Evolutionary conservation across 1,140 invertebrate genomes (phyloP), one percentile per base, ranked within the genome.

Genomic region (Sipha flava): DNA sequence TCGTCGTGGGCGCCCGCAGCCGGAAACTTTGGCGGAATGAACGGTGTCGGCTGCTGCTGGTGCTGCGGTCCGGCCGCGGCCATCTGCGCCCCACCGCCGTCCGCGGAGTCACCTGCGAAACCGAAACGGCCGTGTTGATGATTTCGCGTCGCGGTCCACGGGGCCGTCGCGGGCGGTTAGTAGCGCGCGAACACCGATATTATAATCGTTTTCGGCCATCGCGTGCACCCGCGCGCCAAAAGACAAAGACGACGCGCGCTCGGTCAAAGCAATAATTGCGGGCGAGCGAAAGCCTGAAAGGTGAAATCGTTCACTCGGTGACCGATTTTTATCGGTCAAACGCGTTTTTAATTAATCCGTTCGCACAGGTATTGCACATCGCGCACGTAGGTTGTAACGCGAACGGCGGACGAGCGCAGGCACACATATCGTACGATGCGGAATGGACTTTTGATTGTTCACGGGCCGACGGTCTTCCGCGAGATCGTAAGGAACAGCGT

Each of bases 1-100:
- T 91, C 88, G 81, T 87, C 82, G 87, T 64, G 47, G 87, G 82
- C 88, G 82, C 87, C 88, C 83, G 89, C 88, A 40, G 59, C 66
- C 23, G 90, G 90, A 86, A 96, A 95, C 85, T 93, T 92, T 31
- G 94, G 94, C 59, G 94, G 94, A 84, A 96, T 92, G 88, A 96
- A 95, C 81, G 94, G 92, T 80, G 94, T 86, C 82, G 90, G 92
- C 85, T 93, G 89, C 85, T 94, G 93, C 85, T 92, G 87, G n/a
- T n/a, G n/a, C 86, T 92, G 89, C 81, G 80, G 62, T 37, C 49
- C 80, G 49, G 34, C 12, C 29, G 40, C 18, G 3, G 54, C 9
- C 43, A 18, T 10, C 16, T 12, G n/a, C 5, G 47, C 66, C 45
- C 70, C 81, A 43, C 34, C n/a, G 6, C 80, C n/a, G 10, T 37